These are phyloP conservation scores for Aphis craccivora DNA, from an alignment of 1,140 invertebrate species.

Conservation along the genomic window DNA sequence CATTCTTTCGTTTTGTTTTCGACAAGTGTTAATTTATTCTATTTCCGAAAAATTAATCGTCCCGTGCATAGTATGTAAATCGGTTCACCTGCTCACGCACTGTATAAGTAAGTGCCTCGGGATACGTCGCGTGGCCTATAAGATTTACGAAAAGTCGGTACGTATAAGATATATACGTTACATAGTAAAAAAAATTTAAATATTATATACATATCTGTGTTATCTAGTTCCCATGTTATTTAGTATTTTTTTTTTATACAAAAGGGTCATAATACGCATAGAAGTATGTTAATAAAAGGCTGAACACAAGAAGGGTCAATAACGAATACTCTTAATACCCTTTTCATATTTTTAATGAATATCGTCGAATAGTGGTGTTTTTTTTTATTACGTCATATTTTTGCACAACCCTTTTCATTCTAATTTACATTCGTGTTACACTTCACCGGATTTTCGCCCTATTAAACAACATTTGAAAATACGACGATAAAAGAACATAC, in stretches of 20 bases:
- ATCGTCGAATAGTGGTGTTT: constrained; percentile 41
- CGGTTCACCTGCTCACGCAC: constrained; percentile 35
- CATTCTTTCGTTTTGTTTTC: constrained; percentile 43
- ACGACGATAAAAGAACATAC: not conserved
- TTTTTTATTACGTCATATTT: constrained; percentile 50
- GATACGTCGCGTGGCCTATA: not conserved
- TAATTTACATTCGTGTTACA: constrained; percentile 45
- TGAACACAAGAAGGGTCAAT: constrained; percentile 48
- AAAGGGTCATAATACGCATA: constrained; percentile 17
- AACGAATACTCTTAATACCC: constrained; percentile 52
- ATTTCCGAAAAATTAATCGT: constrained; percentile 18
- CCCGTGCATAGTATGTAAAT: constrained; percentile 1
- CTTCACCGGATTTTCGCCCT: constrained; percentile 38
- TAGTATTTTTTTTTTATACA: not conserved
- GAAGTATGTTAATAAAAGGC: constrained; percentile 40
- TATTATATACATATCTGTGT: not conserved
- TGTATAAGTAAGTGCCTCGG: not conserved
- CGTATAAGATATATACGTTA: constrained; percentile 7
- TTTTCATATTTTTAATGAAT: constrained; percentile 53
- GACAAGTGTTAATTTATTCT: constrained; percentile 53
- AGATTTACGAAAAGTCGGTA: constrained; percentile 30
- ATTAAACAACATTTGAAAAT: constrained; percentile 46
- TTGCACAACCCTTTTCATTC: constrained; percentile 23
- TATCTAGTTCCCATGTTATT: constrained; percentile 27
- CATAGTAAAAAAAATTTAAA: not conserved